These are phyloP conservation scores for Trachythela sp. DNA, from an alignment of 64 coral and sea anemone species.

Conservation along the genomic window DNA sequence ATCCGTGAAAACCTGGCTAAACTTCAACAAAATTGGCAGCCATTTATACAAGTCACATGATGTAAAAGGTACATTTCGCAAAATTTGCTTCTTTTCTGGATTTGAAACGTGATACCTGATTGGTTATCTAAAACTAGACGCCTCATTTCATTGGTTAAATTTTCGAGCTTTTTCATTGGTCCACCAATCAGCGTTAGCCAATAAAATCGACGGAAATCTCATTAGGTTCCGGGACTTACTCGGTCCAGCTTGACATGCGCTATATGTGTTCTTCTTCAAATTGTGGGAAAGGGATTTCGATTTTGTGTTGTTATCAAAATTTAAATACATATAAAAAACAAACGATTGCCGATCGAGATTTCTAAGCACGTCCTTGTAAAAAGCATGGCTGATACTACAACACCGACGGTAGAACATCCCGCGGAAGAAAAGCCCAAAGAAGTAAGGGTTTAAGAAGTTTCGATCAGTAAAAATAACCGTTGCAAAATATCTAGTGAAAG, in stretches of 20 bases:
- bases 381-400: background rate
- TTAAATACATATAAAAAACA: background rate
- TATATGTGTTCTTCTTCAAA: background rate
- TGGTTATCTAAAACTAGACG: background rate
- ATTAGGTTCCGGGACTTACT: background rate
- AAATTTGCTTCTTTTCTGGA: background rate
- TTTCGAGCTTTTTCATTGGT: too few species aligned
- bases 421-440: conserved; percentile 4
- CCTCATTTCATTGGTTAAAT: background rate
- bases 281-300: background rate
- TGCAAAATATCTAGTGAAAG: background rate
- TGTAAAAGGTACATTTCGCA: background rate
- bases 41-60: background rate
- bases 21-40: background rate
- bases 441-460: background rate
- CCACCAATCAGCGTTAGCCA: background rate
- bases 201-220: background rate
- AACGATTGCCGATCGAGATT: background rate
- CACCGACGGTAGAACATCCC: background rate
- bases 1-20: background rate
- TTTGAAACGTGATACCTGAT: background rate
- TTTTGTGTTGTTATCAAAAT: background rate
- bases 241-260: background rate
- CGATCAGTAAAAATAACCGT: background rate
- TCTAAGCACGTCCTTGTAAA: background rate